Conservation (phyloP, 2,113 vertebrate species). For the Emydocephalus ijimae region DNA sequence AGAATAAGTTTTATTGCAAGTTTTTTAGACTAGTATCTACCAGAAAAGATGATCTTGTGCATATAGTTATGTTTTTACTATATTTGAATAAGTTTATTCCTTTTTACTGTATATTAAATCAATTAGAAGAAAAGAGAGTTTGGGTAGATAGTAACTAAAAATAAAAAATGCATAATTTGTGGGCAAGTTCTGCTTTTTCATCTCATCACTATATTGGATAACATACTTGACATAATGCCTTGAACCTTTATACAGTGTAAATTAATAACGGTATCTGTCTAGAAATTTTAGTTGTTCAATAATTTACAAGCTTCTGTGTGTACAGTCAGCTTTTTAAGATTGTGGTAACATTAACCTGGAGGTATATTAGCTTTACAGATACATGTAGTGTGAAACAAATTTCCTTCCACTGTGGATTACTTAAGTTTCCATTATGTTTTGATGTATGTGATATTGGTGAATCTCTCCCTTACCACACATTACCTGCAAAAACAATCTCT, state of each 20-base stretch:
- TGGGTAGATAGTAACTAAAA: background rate
- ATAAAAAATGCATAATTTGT: background rate
- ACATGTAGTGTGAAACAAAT: background rate
- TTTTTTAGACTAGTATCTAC: background rate
- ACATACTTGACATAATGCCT: constrained; percentile 1
- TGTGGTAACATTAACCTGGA: constrained; percentile 3
- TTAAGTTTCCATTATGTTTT: constrained; percentile 40
- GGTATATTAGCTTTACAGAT: constrained; percentile 4
- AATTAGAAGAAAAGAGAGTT: background rate
- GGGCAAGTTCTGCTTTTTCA: background rate
- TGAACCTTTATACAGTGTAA: constrained; percentile 14
- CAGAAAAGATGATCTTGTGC: background rate
- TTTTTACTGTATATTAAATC: background rate
- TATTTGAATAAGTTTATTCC: background rate
- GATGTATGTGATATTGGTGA: background rate
- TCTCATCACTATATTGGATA: constrained; percentile 34
- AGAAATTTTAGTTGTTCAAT: constrained; percentile 31
- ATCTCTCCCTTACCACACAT: constrained; percentile 12
- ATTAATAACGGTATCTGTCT: constrained; percentile 34
- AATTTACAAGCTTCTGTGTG: background rate
- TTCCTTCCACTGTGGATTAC: constrained; percentile 9
- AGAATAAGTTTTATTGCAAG: background rate
- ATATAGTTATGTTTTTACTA: background rate
- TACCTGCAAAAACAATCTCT: constrained; percentile 40
- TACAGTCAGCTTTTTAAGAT: constrained; percentile 4